These are phyloP conservation scores for Triplophysa tibetana DNA, from an alignment of 2,113 vertebrate genomes.

Conservation along the genomic window DNA sequence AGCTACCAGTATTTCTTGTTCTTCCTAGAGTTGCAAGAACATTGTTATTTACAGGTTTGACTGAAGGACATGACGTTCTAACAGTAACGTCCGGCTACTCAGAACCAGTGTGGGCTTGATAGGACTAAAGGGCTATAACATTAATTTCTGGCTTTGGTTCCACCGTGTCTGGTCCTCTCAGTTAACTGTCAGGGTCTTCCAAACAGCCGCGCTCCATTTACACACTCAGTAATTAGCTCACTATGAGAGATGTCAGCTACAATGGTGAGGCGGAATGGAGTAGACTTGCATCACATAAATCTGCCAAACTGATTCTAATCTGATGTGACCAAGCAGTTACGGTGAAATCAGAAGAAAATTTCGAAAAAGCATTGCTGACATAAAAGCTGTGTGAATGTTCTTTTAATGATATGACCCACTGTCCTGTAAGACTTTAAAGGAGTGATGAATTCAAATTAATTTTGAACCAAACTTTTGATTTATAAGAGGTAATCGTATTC, in stretches of 20 bases:
- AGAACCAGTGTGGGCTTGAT: neutral
- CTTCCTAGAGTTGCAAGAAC: neutral
- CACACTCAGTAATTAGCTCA: slow-evolving; percentile 48
- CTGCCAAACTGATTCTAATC: slow-evolving; percentile 42
- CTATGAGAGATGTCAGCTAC: slow-evolving; percentile 48
- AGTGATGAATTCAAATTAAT: too few species aligned
- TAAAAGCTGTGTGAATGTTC: neutral
- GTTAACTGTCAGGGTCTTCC: slow-evolving; percentile 42
- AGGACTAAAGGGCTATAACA: slow-evolving; percentile 7
- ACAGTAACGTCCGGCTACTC: neutral
- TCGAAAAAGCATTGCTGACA: neutral
- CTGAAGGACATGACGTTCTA: neutral
- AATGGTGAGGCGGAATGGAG: slow-evolving; percentile 43
- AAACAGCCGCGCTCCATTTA: slow-evolving; percentile 9
- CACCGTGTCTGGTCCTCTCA: slow-evolving; percentile 38
- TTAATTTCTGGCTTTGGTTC: slow-evolving; percentile 38
- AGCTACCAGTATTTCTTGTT: neutral
- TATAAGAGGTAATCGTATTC: too few species aligned
- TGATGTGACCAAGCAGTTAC: slow-evolving; percentile 37
- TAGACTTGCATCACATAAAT: slow-evolving; percentile 31
- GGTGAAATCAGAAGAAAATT: neutral
- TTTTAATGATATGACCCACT: neutral
- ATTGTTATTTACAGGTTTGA: neutral
- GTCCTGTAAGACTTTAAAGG: neutral
- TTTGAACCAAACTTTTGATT: too few species aligned